Percentiles rank a stretch among this genome's conserved stretches.
Conservation (phyloP, 2,797 vertebrate genomes). For the Tachyglossus aculeatus region DNA sequence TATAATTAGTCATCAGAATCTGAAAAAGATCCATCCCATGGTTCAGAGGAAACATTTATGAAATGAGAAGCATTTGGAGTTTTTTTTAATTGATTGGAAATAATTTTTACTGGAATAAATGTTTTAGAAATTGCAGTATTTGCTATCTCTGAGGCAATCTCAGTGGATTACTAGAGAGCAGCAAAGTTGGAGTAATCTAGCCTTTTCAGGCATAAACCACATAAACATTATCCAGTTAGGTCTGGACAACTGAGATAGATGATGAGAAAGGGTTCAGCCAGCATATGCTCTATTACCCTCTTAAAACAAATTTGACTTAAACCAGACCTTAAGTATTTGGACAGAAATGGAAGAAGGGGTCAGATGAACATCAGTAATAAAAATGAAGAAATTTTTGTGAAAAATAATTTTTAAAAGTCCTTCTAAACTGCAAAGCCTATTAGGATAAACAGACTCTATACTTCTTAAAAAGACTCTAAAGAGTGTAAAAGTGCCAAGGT, state of each 20-base stretch:
- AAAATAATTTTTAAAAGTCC: background rate
- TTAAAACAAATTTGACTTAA: background rate
- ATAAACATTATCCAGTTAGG: background rate
- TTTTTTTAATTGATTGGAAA: background rate
- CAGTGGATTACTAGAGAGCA: background rate
- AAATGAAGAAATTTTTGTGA: background rate
- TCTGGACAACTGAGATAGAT: background rate
- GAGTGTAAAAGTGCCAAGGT: background rate
- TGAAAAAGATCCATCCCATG: slow-evolving; percentile 5
- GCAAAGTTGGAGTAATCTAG: background rate
- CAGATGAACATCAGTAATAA: background rate
- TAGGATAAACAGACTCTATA: background rate
- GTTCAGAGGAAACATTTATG: background rate
- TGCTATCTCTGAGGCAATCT: background rate
- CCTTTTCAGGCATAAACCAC: background rate
- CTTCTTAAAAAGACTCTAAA: background rate
- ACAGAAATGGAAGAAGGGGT: background rate
- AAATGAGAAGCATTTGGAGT: background rate
- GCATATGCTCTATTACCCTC: background rate
- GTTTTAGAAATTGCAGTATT: background rate
- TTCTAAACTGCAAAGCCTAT: background rate
- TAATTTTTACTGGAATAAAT: background rate
- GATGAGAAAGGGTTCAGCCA: background rate
- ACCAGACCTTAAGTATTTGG: background rate
- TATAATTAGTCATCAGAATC: background rate